Evolutionary conservation across 2,797 vertebrate species (phyloP).

Genomic region (Etheostoma nigrum): DNA sequence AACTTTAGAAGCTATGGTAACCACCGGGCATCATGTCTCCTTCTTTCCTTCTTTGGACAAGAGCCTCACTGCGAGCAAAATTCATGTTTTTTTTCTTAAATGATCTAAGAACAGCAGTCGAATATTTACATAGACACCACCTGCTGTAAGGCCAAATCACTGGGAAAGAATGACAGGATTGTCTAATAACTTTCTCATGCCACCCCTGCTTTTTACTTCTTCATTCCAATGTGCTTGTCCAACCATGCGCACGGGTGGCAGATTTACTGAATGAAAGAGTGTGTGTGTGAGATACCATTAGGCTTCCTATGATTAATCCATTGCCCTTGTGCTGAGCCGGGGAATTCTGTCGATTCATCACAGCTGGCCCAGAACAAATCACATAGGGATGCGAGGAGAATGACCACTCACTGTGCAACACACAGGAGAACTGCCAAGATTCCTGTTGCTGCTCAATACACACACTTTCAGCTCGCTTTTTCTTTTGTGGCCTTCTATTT

Average conservation of each 20-base stretch:
- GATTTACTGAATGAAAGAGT: conserved; percentile 51
- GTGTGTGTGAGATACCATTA: conserved; percentile 76
- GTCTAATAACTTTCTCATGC: conserved; percentile 60
- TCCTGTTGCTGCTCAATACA: conserved; percentile 50
- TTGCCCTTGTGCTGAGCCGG: conserved; percentile 76
- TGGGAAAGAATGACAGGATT: conserved; percentile 65
- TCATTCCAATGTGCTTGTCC: conserved; percentile 67
- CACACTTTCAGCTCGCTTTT: conserved; percentile 42
- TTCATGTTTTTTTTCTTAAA: conserved; percentile 2
- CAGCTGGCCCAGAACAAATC: conserved; percentile 78
- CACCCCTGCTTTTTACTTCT: conserved; percentile 63
- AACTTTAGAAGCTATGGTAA: neutral
- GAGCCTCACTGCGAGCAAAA: conserved; percentile 33
- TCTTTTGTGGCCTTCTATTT: conserved; percentile 59
- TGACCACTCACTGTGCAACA: conserved; percentile 76
- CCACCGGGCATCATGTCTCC: conserved; percentile 17
- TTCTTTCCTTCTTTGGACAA: conserved; percentile 72
- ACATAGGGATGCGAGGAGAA: conserved; percentile 77
- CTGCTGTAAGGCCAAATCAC: conserved; percentile 50
- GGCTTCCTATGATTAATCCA: conserved; percentile 80
- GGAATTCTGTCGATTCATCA: conserved; percentile 86
- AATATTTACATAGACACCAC: conserved; percentile 52
- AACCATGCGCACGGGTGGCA: conserved; percentile 54
- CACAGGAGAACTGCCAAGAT: conserved; percentile 75
- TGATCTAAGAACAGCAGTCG: conserved; percentile 55